Conservation (phyloP, 2,797 vertebrate species). For the Apogon talboti region DNA sequence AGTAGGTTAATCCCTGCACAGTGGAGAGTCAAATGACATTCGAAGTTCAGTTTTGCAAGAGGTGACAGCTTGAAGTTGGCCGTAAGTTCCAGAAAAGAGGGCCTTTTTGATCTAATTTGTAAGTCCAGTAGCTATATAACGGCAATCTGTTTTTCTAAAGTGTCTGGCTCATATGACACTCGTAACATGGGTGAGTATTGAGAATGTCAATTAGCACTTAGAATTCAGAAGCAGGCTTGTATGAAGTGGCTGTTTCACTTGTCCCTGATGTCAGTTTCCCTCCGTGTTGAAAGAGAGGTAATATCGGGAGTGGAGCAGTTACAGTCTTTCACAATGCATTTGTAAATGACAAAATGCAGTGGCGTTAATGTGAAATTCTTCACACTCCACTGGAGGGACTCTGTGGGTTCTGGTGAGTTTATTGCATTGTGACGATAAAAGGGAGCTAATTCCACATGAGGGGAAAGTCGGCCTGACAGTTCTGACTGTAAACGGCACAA, state of each 20-base stretch:
- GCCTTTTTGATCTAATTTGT: not conserved
- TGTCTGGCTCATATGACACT: constrained; percentile 4
- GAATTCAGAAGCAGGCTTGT: constrained; percentile 4
- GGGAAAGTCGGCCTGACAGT: constrained; percentile 32
- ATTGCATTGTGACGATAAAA: constrained; percentile 15
- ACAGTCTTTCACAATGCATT: not conserved
- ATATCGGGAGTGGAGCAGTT: not conserved
- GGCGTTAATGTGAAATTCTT: constrained; percentile 30
- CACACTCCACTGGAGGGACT: constrained; percentile 28
- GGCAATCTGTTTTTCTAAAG: constrained; percentile 9
- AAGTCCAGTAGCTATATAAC: not conserved
- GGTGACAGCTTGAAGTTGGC: constrained; percentile 6
- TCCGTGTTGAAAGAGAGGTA: constrained; percentile 9
- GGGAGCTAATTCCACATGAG: constrained; percentile 32
- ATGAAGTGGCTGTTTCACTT: constrained; percentile 21
- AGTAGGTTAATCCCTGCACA: constrained; percentile 46
- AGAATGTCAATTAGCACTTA: constrained; percentile 24
- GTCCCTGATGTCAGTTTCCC: constrained; percentile 11
- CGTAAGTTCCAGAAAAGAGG: not conserved
- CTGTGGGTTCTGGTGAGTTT: constrained; percentile 23
- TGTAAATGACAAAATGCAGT: constrained; percentile 37
- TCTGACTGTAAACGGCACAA: constrained; percentile 28
- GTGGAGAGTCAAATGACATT: constrained; percentile 28
- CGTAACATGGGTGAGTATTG: not conserved
- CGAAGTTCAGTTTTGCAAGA: constrained; percentile 8